Percentiles rank a stretch among this genome's conserved stretches.
Evolutionary conservation across 2,888 invertebrate species (phyloP).

Genomic region (Eristalis pertinax): DNA sequence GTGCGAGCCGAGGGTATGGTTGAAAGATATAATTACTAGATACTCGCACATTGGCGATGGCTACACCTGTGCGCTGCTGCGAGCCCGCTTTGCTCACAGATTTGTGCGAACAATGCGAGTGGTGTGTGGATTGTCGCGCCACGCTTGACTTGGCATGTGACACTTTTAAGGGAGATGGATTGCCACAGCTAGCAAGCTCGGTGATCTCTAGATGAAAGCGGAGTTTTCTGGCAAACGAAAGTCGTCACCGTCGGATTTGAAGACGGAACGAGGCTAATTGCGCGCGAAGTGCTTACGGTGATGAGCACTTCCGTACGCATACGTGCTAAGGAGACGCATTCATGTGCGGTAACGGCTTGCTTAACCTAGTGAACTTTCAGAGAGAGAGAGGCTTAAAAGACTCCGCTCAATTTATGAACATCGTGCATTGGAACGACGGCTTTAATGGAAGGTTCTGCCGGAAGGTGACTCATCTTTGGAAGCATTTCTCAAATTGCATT

Average conservation of each 20-base stretch:
- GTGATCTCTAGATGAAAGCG: not conserved
- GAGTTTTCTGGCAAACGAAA: not conserved
- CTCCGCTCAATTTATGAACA: no score
- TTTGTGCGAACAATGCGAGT: not conserved
- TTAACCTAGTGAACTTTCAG: not conserved
- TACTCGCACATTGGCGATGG: not conserved
- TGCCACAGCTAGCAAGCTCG: not conserved
- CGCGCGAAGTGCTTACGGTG: not conserved
- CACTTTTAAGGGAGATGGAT: not conserved
- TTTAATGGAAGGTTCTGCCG: no score
- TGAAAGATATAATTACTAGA: slow-evolving; percentile 35
- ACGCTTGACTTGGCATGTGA: not conserved
- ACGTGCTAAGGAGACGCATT: not conserved
- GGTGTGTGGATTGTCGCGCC: not conserved
- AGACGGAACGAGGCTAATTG: not conserved
- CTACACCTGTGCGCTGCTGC: slow-evolving; percentile 5
- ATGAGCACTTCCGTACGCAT: not conserved
- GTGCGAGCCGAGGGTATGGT: not conserved
- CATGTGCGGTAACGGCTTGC: not conserved
- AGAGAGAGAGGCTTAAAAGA: not conserved
- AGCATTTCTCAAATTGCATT: no score
- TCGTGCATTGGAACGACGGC: no score
- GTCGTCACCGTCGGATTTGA: not conserved
- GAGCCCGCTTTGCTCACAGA: not conserved
- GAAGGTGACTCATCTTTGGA: no score